Evolutionary conservation across 2,888 invertebrate genomes (phyloP), one percentile per base, ranked within the genome.

Genomic region (Leucozona laternaria): DNA sequence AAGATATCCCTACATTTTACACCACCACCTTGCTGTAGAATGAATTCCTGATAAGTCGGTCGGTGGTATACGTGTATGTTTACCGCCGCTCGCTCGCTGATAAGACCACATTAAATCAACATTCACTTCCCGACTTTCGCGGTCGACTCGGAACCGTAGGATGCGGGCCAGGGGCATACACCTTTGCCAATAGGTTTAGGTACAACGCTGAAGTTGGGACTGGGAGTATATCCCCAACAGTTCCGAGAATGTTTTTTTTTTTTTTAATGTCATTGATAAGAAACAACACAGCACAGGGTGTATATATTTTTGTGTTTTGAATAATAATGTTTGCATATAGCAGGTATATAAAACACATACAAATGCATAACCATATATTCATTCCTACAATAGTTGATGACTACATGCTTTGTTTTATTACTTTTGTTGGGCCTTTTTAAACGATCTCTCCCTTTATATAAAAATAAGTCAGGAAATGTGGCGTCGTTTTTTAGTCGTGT

Each of bases 21-120:
- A 82, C 64, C 78, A 79, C 73, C 73, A 84, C 72, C 78, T 81
- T 81, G 70, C 75, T 75, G 15, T 60, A 15, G 50, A 53, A 73
- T 22, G n/a, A 62, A 55, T 70, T 72, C 17, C 58, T 72, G 77
- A 84, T 79, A 79, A 72, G 55, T 17, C 50, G 31, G 57, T 57
- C 58, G 62, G 48, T 57, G 48, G 66, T 78, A 62, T 58, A 75
- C 34, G 62, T 75, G 53, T 40, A 48, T 64, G 17, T 53, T 81
- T 81, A 78, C 60, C 53, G 34, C 55, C 40, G 77, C 50, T 20
- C 40, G 77, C 50, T 20, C 34, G 71, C 58, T 86, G 86, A 82
- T 82, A 86, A 81, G 55, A 78, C 34, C 57, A 48, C 64, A 73
- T 86, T 79, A 76, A 82, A 76, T 86, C 75, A 86, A 86, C 86